phyloP scores from a whole-genome alignment of 1,140 invertebrate genomes.

The Nephila pilipes region DNA sequence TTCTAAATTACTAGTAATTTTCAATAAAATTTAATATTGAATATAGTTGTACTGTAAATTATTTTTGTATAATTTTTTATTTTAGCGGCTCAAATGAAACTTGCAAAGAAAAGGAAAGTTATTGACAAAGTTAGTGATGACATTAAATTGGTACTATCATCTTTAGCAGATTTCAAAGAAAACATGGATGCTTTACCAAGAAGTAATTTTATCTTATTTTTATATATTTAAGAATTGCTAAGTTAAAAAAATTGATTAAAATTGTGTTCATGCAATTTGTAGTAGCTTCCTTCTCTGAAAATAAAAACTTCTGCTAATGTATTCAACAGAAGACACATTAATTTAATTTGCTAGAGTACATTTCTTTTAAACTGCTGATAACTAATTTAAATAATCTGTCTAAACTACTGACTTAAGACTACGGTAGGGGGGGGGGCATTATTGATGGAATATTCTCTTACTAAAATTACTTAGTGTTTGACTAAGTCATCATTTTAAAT shows the following conservation, averaged over 20 bases:
- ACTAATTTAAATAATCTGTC: too few relatives aligned
- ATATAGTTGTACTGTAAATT: neutral
- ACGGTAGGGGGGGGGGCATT: too few relatives aligned
- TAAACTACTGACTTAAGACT: too few relatives aligned
- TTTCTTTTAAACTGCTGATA: too few relatives aligned
- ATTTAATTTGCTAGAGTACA: too few relatives aligned
- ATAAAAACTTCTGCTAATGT: too few relatives aligned
- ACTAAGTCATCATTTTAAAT: too few relatives aligned
- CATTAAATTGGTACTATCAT: constrained; percentile 25
- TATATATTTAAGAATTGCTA: neutral
- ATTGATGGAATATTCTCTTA: too few relatives aligned
- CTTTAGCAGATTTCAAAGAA: constrained; percentile 51
- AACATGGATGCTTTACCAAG: constrained; percentile 55
- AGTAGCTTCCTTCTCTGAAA: too few relatives aligned
- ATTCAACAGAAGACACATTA: too few relatives aligned
- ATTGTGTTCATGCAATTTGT: too few relatives aligned
- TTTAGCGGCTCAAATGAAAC: neutral
- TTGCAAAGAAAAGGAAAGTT: neutral
- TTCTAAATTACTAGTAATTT: neutral
- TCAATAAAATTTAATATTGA: neutral
- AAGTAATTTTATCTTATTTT: constrained; percentile 27
- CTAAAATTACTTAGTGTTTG: too few relatives aligned
- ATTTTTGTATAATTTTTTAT: neutral
- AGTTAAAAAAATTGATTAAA: neutral
- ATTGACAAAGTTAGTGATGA: constrained; percentile 46